Conservation (phyloP, 2,888 invertebrate genomes). For the Nephrotoma guestfalica region DNA sequence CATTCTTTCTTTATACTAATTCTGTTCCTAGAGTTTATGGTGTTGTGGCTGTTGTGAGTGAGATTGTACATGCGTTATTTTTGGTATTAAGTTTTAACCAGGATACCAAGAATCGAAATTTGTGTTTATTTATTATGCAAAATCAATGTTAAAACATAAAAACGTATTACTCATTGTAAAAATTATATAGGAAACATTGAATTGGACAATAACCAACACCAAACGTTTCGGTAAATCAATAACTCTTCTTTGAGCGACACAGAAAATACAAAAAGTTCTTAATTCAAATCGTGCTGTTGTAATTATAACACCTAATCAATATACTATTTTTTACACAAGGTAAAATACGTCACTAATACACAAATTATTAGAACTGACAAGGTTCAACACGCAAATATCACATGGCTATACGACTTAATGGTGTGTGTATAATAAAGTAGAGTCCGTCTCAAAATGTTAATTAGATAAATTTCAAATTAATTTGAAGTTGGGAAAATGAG, state of each 20-base stretch:
- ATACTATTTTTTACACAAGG: neutral
- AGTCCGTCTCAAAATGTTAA: neutral
- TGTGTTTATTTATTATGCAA: neutral
- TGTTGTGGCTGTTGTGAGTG: neutral
- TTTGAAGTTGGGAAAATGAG: neutral
- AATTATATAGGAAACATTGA: neutral
- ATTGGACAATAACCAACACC: too few relatives aligned
- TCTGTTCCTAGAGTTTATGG: neutral
- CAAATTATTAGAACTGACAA: neutral
- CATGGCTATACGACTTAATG: neutral
- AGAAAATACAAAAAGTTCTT: neutral
- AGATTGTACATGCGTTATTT: neutral
- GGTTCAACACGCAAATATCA: neutral
- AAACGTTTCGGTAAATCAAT: neutral
- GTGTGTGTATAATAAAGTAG: neutral
- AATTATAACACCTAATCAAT: neutral
- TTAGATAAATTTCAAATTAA: neutral
- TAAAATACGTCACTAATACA: neutral
- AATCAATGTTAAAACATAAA: neutral
- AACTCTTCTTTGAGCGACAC: neutral
- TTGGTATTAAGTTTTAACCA: neutral
- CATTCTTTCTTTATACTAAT: neutral
- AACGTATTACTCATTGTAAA: neutral
- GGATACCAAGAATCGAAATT: neutral
- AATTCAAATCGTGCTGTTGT: neutral